Conservation (phyloP, 2,113 vertebrate genomes). For the Alexandromys fortis region DNA sequence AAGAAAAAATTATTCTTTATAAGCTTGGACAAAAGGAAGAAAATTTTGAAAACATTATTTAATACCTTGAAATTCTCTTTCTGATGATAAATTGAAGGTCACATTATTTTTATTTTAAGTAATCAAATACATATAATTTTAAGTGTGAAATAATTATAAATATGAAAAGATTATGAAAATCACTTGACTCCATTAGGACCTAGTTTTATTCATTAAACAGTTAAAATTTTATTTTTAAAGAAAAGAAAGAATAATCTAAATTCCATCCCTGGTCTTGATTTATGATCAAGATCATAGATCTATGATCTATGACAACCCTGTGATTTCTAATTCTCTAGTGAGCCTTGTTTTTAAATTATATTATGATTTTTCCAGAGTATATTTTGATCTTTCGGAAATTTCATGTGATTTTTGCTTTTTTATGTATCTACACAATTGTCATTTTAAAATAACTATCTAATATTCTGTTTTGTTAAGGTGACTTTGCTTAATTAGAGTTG, state of each 20-base stretch:
- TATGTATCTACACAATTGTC: not conserved
- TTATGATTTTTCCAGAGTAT: not conserved
- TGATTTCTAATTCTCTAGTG: not conserved
- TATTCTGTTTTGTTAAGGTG: not conserved
- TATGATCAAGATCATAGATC: too few species aligned
- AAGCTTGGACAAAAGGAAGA: not conserved
- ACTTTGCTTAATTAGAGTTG: not conserved
- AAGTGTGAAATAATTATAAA: conserved; percentile 9
- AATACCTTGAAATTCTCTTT: conserved; percentile 7
- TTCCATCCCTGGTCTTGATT: not conserved
- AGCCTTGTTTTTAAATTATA: not conserved
- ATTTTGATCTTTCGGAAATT: not conserved
- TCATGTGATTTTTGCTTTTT: not conserved
- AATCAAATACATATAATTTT: not conserved
- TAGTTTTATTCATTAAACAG: not conserved
- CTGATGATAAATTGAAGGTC: not conserved
- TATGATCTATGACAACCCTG: not conserved
- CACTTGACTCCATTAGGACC: not conserved
- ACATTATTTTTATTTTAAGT: conserved; percentile 30
- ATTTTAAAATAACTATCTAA: not conserved
- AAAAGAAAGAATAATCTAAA: not conserved
- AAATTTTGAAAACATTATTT: conserved; percentile 25
- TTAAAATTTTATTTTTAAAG: not conserved
- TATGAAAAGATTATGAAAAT: conserved; percentile 8
- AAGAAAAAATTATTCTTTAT: not conserved